phyloP scores from a whole-genome alignment of 2,113 vertebrate genomes.

The Rafetus swinhoei region DNA sequence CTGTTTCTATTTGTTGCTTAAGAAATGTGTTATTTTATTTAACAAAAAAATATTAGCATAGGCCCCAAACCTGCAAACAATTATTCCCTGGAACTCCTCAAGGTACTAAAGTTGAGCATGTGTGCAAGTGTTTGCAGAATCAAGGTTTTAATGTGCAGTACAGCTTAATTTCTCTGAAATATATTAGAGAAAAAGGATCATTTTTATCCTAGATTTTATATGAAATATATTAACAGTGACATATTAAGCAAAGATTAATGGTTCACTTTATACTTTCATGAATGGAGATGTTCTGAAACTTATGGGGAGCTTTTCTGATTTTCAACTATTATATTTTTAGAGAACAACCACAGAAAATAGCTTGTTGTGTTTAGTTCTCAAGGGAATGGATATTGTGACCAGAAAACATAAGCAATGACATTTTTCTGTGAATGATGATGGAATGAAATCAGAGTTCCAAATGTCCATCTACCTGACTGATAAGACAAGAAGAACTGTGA shows the following conservation, averaged over 20 bases:
- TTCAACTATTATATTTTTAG: neutral
- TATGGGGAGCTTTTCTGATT: neutral
- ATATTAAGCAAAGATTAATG: neutral
- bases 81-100: neutral
- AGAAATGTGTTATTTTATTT: neutral
- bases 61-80: neutral
- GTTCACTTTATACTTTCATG: neutral
- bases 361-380: neutral
- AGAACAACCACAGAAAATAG: neutral
- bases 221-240: neutral
- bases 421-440: neutral
- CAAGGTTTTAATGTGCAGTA: neutral
- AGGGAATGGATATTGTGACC: neutral
- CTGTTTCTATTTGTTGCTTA: neutral
- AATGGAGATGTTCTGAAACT: neutral
- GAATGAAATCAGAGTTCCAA: neutral
- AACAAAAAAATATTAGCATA: neutral
- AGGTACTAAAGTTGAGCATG: neutral
- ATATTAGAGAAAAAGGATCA: no score
- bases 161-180: neutral
- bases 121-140: neutral
- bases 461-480: neutral
- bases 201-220: neutral
- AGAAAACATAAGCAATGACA: neutral
- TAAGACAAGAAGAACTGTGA: neutral